These are phyloP conservation scores for Babylonia areolata DNA, from an alignment of 1,140 invertebrate species.

Conservation along the genomic window DNA sequence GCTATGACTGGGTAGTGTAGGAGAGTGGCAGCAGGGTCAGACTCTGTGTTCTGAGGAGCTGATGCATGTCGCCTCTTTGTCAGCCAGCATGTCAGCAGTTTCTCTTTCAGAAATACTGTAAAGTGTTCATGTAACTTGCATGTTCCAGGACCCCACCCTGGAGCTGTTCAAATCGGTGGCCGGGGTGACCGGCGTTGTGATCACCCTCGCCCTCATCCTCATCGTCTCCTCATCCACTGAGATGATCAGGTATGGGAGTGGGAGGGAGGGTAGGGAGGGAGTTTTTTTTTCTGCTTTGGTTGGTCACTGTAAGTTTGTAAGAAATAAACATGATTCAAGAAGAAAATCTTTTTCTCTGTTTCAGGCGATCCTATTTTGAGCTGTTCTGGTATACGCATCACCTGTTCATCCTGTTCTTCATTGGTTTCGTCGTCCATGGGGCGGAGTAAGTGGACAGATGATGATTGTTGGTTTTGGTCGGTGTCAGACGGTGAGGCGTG, in stretches of 20 bases:
- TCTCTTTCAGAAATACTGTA: too few species aligned
- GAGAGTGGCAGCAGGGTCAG: too few species aligned
- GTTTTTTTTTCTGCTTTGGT: background rate
- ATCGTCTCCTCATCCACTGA: slow-evolving; percentile 74
- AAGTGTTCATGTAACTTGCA: too few species aligned
- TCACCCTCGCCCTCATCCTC: slow-evolving; percentile 70
- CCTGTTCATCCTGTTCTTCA: slow-evolving; percentile 74
- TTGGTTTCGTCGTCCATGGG: slow-evolving; percentile 71
- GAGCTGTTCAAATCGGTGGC: slow-evolving; percentile 68
- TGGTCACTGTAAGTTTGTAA: background rate
- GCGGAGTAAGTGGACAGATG: slow-evolving; percentile 66
- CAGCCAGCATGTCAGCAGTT: too few species aligned
- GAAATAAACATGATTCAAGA: background rate
- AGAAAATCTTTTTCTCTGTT: slow-evolving; percentile 40
- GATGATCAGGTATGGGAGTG: slow-evolving; percentile 69
- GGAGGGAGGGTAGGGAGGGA: background rate
- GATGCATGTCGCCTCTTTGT: too few species aligned
- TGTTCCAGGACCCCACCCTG: slow-evolving; percentile 66
- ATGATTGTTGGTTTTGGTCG: too few species aligned
- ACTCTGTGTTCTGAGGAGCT: too few species aligned
- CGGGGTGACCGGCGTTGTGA: slow-evolving; percentile 70
- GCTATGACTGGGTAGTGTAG: too few species aligned
- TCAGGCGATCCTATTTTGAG: slow-evolving; percentile 74
- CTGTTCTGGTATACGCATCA: slow-evolving; percentile 76
- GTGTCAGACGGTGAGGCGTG: too few species aligned